Evolutionary conservation across 2,888 invertebrate genomes (phyloP).

Genomic region (Serrognathus titanus): DNA sequence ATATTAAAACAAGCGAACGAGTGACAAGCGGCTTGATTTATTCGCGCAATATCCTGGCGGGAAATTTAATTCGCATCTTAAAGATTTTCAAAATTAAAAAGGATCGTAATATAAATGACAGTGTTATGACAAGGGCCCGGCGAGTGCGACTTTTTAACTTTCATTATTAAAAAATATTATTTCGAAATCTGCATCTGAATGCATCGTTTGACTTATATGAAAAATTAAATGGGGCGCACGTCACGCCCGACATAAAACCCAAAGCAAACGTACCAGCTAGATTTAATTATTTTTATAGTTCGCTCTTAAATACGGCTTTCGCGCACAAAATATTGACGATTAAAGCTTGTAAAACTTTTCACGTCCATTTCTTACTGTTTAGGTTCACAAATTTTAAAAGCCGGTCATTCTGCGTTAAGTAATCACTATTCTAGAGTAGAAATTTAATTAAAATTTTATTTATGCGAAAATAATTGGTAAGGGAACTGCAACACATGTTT

Average conservation of each 20-base stretch:
- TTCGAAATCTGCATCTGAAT: constrained; percentile 42
- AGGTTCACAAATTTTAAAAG: no score
- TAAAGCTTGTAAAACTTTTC: no score
- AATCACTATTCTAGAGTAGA: no score
- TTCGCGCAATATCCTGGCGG: constrained; percentile 44
- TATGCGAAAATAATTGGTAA: no score
- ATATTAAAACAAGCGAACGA: constrained; percentile 43
- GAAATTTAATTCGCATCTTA: constrained; percentile 44
- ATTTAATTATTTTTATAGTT: constrained; percentile 24
- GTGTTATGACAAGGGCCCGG: constrained; percentile 40
- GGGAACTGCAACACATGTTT: no score
- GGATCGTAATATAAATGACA: constrained; percentile 46
- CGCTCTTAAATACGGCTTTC: background rate
- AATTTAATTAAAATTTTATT: no score
- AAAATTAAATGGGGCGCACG: constrained; percentile 26
- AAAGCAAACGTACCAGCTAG: constrained; percentile 23
- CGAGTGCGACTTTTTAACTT: constrained; percentile 39
- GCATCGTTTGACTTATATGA: constrained; percentile 31
- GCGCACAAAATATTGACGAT: no score
- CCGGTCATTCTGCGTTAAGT: no score
- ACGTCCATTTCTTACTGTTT: no score
- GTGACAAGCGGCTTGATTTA: constrained; percentile 44
- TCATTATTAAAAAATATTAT: constrained; percentile 45
- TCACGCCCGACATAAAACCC: constrained; percentile 21
- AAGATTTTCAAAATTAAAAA: constrained; percentile 46